A percentile compares a stretch with the other conserved stretches of the same genome.
Evolutionary conservation across 2,113 vertebrate species (phyloP).

Genomic region (Petrocephalus microphthalmus): DNA sequence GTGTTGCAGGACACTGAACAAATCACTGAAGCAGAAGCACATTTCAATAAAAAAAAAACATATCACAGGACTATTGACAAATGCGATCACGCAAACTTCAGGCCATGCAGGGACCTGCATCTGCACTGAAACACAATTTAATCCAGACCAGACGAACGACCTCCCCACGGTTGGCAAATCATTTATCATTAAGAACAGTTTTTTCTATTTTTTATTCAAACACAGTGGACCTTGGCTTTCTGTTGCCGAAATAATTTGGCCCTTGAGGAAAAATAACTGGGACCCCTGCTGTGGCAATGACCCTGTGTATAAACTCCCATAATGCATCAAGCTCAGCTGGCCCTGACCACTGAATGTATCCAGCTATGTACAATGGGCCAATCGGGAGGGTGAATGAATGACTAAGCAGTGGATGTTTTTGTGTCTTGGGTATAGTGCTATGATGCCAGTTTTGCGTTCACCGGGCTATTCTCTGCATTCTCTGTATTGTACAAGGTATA

Average conservation of each 20-base stretch:
- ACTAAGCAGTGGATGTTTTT: background rate
- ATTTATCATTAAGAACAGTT: background rate
- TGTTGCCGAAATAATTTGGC: background rate
- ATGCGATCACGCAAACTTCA: background rate
- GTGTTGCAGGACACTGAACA: background rate
- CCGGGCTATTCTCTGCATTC: background rate
- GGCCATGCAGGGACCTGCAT: background rate
- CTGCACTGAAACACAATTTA: background rate
- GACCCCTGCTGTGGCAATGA: background rate
- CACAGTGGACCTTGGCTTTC: background rate
- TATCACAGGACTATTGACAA: background rate
- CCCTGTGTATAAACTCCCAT: background rate
- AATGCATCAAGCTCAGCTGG: background rate
- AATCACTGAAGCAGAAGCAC: background rate
- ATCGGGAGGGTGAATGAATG: background rate
- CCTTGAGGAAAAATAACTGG: background rate
- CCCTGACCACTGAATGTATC: background rate
- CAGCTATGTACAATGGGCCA: background rate
- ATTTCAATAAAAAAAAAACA: background rate
- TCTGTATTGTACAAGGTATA: background rate
- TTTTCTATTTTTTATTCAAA: background rate
- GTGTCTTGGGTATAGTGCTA: background rate
- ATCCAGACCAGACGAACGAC: background rate
- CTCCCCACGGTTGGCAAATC: background rate
- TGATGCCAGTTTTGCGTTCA: background rate